Evolutionary conservation across 1,140 invertebrate genomes (phyloP).

Genomic region (Tribolium madens): DNA sequence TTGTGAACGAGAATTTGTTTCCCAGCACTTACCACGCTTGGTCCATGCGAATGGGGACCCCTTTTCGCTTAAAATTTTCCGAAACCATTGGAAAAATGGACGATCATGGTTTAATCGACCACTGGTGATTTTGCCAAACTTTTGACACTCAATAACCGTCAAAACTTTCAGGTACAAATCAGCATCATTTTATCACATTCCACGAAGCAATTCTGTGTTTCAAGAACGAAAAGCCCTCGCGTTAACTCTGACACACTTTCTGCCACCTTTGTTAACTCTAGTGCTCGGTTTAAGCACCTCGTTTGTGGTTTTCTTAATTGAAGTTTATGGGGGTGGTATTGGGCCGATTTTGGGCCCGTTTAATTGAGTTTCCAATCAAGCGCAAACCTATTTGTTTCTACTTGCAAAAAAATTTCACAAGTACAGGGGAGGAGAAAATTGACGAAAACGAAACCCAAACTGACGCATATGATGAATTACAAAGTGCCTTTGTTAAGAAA

Average conservation of each 20-base stretch:
- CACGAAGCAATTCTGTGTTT: background rate
- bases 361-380: slow-evolving; percentile 68
- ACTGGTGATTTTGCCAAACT: slow-evolving; percentile 39
- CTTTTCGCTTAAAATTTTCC: slow-evolving; percentile 39
- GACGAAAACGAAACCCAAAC: slow-evolving; percentile 5
- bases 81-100: slow-evolving; percentile 30
- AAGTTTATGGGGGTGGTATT: background rate
- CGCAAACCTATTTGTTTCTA: slow-evolving; percentile 70
- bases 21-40: slow-evolving; percentile 46
- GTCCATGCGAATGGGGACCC: slow-evolving; percentile 35
- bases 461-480: background rate
- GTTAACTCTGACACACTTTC: slow-evolving; percentile 1
- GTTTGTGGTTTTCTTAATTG: background rate
- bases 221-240: background rate
- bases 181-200: slow-evolving; percentile 1
- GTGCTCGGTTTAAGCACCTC: background rate
- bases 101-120: slow-evolving; percentile 39
- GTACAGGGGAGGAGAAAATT: slow-evolving; percentile 63
- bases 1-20: slow-evolving; percentile 38
- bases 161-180: slow-evolving; percentile 15
- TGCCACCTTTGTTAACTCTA: slow-evolving; percentile 8
- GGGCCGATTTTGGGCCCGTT: slow-evolving; percentile 61
- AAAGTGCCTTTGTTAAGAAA: background rate
- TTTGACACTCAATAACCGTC: background rate
- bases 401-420: slow-evolving; percentile 68